Evolutionary conservation across 2,797 vertebrate species (phyloP), one percentile per base, ranked within the genome.

Genomic region (Falco peregrinus): DNA sequence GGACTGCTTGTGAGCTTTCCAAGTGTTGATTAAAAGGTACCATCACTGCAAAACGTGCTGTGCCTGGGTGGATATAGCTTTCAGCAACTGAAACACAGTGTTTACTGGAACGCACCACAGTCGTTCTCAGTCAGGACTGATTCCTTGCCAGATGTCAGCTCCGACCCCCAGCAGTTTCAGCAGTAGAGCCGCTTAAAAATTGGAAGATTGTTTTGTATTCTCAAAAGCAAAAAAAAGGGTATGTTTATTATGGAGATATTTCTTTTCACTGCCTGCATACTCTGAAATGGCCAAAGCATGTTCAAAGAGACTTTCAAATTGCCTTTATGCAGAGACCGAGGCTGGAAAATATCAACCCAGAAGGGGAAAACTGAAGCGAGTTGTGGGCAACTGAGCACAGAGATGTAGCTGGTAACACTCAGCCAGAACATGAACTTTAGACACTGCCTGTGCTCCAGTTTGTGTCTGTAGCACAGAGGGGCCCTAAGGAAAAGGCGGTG

Each of bases 361-460:
- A 51, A 90, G 64, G 70, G 64, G 85, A 77, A 92, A 96, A 81
- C 87, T 73, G 69, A 85, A 83, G 85, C 65, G 53, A 94, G 80
- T 56, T 60, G 9, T 70, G 91, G 93, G 96, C 93, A 95, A 84
- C 48, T 0, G 20, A 94, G 90, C 56, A 35, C 69, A 84, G 93
- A 73, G 81, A 89, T 90, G 91, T 60, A 93, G 85, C 78, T 95
- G 88, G 93, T 94, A 92, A 92, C 45, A 10, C 80, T 96, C 95
- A 96, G 93, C 86, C 95, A 92, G 94, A 92, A 83, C 93, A 28
- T 96, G 96, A 96, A 95, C 90, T 97, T 96, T 90, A 87, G 78
- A 91, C 94, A 84, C 92, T 80, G 94, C 88, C 80, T 91, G 77
- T 74, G 86, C 95, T 97, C 84, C 83, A 83, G 81, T 93, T 87